Evolutionary conservation across 2,797 vertebrate genomes (phyloP).

Genomic region (Syncerus caffer): DNA sequence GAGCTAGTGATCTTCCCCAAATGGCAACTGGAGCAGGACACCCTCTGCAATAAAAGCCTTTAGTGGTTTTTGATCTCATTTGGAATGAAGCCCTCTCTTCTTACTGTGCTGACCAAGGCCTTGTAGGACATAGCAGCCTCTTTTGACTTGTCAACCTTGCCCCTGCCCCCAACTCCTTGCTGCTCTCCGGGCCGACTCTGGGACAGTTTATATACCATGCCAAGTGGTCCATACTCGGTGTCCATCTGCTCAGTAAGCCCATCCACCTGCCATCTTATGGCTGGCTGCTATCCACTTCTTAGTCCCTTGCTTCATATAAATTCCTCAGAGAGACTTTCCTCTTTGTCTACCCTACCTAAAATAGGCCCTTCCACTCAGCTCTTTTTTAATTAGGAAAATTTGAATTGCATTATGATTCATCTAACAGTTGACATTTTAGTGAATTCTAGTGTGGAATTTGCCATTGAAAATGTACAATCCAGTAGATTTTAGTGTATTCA

Average conservation of each 20-base stretch:
- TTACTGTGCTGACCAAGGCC: neutral
- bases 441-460: neutral
- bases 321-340: neutral
- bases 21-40: neutral
- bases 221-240: neutral
- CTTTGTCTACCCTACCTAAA: neutral
- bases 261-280: fast-evolving
- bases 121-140: neutral
- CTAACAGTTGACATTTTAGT: neutral
- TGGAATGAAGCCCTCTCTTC: neutral
- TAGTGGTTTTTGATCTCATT: neutral
- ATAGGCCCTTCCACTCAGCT: neutral
- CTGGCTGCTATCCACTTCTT: neutral
- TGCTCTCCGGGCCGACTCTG: neutral
- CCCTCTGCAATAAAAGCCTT: neutral
- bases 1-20: neutral
- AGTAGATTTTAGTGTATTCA: neutral
- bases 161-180: too few relatives aligned
- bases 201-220: too few relatives aligned
- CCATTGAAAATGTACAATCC: neutral
- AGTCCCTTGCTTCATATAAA: neutral
- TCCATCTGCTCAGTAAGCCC: fast-evolving
- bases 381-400: neutral
- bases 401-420: neutral
- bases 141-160: neutral